Evolutionary conservation across 2,888 invertebrate genomes (phyloP), one percentile per base, ranked within the genome.

Genomic region (Lamproptera curius): DNA sequence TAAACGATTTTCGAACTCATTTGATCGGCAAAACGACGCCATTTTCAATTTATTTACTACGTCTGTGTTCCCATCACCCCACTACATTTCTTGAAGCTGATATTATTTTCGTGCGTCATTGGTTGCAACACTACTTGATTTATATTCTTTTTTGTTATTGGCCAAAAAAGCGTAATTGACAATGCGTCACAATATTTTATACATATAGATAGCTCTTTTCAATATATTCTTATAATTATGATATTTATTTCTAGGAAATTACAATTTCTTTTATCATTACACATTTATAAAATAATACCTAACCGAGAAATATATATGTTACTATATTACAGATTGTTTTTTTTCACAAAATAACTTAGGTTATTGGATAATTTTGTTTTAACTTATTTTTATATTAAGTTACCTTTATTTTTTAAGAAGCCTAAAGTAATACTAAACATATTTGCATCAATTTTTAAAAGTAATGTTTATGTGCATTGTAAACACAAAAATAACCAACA

Each of bases 1-100:
- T 59, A 58, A 73, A 74, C 67, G 65, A 72, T 70, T 70, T 67
- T 70, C 67, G 71, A 44, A 39, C 75, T 75, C 79, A 76, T 78
- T 79, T 73, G 77, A 73, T 81, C 82, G 84, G 78, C 79, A 71
- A 76, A 80, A 72, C 80, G 84, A 85, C 86, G 86, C 86, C 86
- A 86, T 86, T 81, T 86, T 86, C 77, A 77, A 77, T 77, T 73
- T 78, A 63, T 66, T 63, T 63, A 64, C 60, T 61, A 58, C 50
- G 50, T 51, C 54, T 52, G 53, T 55, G 56, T 62, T 58, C 41
- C 52, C 55, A 52, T 33, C 33, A 50, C 50, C 53, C 48, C 52
- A 46, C 52, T 54, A 52, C 55, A 56, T 53, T 54, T 54, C 36
- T 50, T 36, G 51, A 53, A 43, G n/a, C 14, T 31, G 26, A 9